phyloP scores from a whole-genome alignment of 2,888 invertebrate genomes.

The Trachelus troglodyta region DNA sequence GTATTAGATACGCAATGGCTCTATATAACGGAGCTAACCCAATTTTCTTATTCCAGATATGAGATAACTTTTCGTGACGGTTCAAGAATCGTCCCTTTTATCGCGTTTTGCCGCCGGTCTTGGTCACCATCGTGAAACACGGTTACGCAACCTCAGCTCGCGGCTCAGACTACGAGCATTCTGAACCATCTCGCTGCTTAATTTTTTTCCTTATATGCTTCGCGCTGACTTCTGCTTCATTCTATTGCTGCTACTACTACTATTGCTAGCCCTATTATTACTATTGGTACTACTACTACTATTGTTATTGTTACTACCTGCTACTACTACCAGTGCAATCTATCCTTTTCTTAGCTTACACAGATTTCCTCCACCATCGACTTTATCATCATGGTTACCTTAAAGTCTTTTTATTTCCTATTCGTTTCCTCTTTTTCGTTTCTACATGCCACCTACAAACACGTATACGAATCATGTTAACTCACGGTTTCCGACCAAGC shows the following conservation, averaged over 20 bases:
- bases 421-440: slow-evolving; percentile 27
- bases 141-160: slow-evolving; percentile 41
- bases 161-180: background rate
- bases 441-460: slow-evolving; percentile 19
- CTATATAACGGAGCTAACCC: slow-evolving; percentile 44
- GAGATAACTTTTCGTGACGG: slow-evolving; percentile 51
- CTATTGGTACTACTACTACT: background rate
- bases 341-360: background rate
- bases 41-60: slow-evolving; percentile 52
- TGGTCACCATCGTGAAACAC: slow-evolving; percentile 41
- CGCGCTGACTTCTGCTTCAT: background rate
- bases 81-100: slow-evolving; percentile 55
- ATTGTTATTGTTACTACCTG: background rate
- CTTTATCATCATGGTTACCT: background rate
- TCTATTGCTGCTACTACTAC: background rate
- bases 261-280: background rate
- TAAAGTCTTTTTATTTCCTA: slow-evolving; percentile 17
- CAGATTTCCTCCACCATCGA: background rate
- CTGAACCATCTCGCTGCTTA: background rate
- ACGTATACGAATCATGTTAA: slow-evolving; percentile 1
- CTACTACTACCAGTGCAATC: background rate
- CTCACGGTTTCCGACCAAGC: slow-evolving; percentile 9
- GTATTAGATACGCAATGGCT: slow-evolving; percentile 4
- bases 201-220: background rate
- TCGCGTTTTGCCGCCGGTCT: slow-evolving; percentile 33